These are phyloP conservation scores for Passerina amoena DNA, from an alignment of 2,113 vertebrate species.

Conservation along the genomic window DNA sequence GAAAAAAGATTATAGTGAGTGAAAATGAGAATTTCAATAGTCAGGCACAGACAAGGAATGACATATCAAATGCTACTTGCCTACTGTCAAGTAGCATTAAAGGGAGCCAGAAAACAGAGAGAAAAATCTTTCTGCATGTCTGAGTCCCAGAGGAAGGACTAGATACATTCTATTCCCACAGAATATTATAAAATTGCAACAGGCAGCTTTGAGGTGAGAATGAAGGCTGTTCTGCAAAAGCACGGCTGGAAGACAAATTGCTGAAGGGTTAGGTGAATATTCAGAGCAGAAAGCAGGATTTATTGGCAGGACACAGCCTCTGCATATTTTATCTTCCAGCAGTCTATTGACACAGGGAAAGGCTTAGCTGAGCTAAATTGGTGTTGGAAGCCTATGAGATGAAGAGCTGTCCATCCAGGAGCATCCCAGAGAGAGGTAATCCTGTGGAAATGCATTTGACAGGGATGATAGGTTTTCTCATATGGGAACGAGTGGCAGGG, in stretches of 20 bases:
- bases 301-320: neutral
- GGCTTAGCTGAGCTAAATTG: neutral
- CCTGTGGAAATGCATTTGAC: neutral
- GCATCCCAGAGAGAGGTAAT: neutral
- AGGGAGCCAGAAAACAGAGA: neutral
- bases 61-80: neutral
- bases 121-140: neutral
- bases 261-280: neutral
- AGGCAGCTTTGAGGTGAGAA: neutral
- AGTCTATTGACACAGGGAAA: neutral
- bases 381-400: neutral
- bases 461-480: accelerated
- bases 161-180: neutral
- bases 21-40: neutral
- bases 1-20: neutral
- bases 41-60: neutral
- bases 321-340: neutral
- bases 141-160: neutral
- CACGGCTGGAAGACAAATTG: neutral
- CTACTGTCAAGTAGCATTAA: neutral
- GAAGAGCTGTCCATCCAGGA: neutral
- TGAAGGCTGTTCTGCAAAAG: neutral
- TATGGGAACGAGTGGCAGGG: accelerated
- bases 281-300: neutral
- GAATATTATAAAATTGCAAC: neutral